Percentiles rank a stretch among this genome's conserved stretches.
Evolutionary conservation across 1,140 invertebrate genomes (phyloP).

Genomic region (Drosophila pallidifrons): DNA sequence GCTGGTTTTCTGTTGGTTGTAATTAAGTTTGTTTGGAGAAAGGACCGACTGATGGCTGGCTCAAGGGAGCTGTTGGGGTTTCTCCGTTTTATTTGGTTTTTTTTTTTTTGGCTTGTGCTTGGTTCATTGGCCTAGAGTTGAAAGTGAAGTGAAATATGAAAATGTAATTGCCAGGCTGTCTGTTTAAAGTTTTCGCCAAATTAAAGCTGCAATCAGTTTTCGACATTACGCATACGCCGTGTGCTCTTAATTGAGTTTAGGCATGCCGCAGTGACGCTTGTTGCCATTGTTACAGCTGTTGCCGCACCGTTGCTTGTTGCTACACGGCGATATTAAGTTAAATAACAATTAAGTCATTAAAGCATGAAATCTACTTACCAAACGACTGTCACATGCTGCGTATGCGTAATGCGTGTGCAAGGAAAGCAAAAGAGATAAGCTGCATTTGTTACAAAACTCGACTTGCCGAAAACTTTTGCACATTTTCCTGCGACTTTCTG

Average conservation of each 20-base stretch:
- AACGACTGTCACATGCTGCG: conserved; percentile 55
- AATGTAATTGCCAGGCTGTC: conserved; percentile 34
- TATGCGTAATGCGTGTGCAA: conserved; percentile 49
- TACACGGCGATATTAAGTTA: conserved; percentile 53
- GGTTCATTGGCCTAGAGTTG: conserved; percentile 44
- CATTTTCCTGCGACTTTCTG: neutral
- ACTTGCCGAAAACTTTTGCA: conserved; percentile 7
- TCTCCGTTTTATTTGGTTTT: neutral
- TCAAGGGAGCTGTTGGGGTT: neutral
- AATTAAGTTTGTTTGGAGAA: conserved; percentile 65
- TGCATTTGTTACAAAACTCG: conserved; percentile 8
- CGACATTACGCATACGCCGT: conserved; percentile 61
- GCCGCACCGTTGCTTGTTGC: conserved; percentile 3
- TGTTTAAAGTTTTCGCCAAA: conserved; percentile 34
- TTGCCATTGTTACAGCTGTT: conserved; percentile 30
- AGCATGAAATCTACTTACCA: conserved; percentile 66
- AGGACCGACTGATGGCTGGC: neutral
- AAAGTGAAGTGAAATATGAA: conserved; percentile 35
- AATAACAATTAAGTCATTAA: conserved; percentile 79
- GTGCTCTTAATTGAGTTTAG: conserved; percentile 69
- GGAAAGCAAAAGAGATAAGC: conserved; percentile 7
- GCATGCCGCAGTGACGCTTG: conserved; percentile 42
- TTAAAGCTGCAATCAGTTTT: conserved; percentile 42
- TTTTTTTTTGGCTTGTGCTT: neutral
- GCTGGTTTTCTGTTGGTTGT: conserved; percentile 46